Evolutionary conservation across 92 coral and sea anemone genomes (phyloP).

Genomic region (Parazoanthus darwini): DNA sequence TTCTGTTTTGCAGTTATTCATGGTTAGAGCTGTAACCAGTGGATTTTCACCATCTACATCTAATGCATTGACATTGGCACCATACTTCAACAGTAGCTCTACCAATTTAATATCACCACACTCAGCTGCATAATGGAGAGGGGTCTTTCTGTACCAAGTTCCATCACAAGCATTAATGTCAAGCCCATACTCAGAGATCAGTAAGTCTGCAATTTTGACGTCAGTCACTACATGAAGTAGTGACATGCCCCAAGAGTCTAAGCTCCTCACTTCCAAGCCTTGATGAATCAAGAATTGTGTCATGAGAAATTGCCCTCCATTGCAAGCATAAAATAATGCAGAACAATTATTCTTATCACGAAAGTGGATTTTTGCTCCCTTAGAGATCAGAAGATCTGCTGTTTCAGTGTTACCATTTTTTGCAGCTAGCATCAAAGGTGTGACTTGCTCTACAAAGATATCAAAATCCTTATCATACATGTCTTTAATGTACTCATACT

Average conservation of each 20-base stretch:
- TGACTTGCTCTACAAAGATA: neutral
- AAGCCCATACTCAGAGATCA: neutral
- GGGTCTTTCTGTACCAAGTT: neutral
- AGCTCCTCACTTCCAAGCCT: neutral
- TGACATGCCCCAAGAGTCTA: neutral
- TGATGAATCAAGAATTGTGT: neutral
- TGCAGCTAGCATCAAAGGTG: constrained; percentile 1
- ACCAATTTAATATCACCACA: neutral
- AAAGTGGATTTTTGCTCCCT: neutral
- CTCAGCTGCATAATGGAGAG: neutral
- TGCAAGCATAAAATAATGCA: constrained; percentile 12
- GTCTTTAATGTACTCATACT: neutral
- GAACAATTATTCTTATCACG: neutral
- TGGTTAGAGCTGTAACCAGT: neutral
- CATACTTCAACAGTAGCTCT: neutral
- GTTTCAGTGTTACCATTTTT: neutral
- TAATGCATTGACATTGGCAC: neutral
- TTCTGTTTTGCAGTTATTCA: neutral
- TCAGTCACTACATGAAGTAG: constrained; percentile 5
- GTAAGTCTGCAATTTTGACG: neutral
- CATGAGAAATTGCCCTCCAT: neutral
- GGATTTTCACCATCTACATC: neutral
- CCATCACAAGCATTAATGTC: neutral
- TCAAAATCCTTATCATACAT: neutral
- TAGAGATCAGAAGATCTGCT: constrained; percentile 4